phyloP scores from a whole-genome alignment of 2,888 invertebrate species.

The Eristalis intricaria region DNA sequence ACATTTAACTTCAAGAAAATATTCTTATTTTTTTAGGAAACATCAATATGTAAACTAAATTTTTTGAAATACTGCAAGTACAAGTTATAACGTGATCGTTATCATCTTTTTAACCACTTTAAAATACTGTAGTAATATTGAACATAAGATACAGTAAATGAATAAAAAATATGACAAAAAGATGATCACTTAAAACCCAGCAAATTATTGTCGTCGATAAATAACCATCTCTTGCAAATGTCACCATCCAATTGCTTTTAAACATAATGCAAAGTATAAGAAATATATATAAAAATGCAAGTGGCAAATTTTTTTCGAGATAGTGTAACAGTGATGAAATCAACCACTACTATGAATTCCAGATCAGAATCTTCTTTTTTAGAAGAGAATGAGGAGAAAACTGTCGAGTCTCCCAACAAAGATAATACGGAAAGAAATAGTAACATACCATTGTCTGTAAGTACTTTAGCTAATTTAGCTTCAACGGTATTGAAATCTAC shows the following conservation, averaged over 20 bases:
- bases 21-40: background rate
- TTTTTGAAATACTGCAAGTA: background rate
- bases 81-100: background rate
- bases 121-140: background rate
- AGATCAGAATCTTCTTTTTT: conserved; percentile 35
- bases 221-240: background rate
- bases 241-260: background rate
- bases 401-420: conserved; percentile 15
- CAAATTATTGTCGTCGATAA: background rate
- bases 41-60: background rate
- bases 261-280: background rate
- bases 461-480: conserved; percentile 49
- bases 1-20: background rate
- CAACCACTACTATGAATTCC: conserved; percentile 28
- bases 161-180: background rate
- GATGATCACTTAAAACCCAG: background rate
- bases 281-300: conserved; percentile 55
- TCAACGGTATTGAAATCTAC: conserved; percentile 37
- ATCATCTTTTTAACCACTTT: background rate
- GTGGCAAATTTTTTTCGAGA: conserved; percentile 64
- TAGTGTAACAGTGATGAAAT: conserved; percentile 56
- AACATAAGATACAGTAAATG: background rate
- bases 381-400: conserved; percentile 40
- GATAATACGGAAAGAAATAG: conserved; percentile 8
- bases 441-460: conserved; percentile 39